Evolutionary conservation across 2,797 vertebrate species (phyloP), one percentile per base, ranked within the genome.

Genomic region (Knipowitschia caucasica): DNA sequence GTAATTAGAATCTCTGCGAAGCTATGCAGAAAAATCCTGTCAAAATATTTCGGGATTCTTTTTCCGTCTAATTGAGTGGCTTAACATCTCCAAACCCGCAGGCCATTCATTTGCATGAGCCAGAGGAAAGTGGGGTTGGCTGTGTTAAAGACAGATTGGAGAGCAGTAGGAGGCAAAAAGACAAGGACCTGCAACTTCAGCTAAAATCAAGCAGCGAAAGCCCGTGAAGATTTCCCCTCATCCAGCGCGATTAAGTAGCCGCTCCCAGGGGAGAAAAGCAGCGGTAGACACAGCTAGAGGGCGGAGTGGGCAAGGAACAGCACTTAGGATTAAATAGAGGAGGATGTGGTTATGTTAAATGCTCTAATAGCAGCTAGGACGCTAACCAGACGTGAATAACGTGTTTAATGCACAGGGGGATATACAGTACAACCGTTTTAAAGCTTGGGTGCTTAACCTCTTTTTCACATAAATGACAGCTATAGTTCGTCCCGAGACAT

Each of bases 111-210:
- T 50, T 58, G 51, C 56, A 78, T 53, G 67, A 70, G 26, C 69
- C 67, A 58, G 50, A 45, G 71, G 67, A 69, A n/a, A n/a, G 73
- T 62, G 61, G 66, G 66, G 71, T 50, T 59, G 58, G 56, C 53
- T 45, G 24, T 78, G 79, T 80, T 81, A 83, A 83, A 81, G 81
- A 83, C 84, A 85, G 82, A 85, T 84, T 85, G 83, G 70, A 81
- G 77, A 78, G 59, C 81, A 66, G 81, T 63, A 59, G 81, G 81
- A 84, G 81, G 77, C 78, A 73, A 78, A 76, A 58, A 82, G 80
- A 84, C 66, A 70, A 82, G 68, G 69, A 83, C 71, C 73, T 80
- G 82, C 83, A 83, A 78, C 70, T 84, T 85, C 83, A 88, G 85
- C 83, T 80, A 73, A 83, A 86, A 84, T 67, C 50, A 77, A 77